Base-by-base conservation (phyloP, 2,888 invertebrate species). In the Koerneria pararmatus region DNA sequence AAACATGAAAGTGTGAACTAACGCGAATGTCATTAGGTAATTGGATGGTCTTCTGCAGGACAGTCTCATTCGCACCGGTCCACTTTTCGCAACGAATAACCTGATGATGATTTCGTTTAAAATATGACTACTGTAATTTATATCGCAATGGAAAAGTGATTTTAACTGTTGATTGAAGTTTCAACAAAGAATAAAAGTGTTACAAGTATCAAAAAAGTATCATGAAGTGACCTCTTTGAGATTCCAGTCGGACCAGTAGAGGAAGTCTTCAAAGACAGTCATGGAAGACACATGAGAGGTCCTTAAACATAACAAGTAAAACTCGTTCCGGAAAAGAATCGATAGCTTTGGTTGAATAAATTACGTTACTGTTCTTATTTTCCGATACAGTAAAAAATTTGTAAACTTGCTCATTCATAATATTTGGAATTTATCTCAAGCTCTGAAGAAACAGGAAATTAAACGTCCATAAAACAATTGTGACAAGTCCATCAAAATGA, bases 241-340 rank as follows among this genome's bases (percentile, higher is more conserved):
- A 84, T 97, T 97, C 97, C 98, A 98, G 84, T 98, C 98, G 0
- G 95, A 93, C 95, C 95, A 98, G 85, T 90, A 98, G 57, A 88
- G 80, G 77, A 88, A 89, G 79, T 95, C 94, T 80, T 95, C 97
- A 84, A 98, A 95, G 0, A 95, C 87, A 6, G 91, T 90, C 54
- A 98, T 86, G 0, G 95, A 95, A 80, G 95, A 95, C 0, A 95
- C 93, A 83, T 98, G 97, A 32, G 76, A 75, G 19, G 81, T 80
- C 22, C 78, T 63, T 37, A 53, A 63, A 19, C 31, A 31, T 41
- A 54, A n/a, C n/a, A n/a, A n/a, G n/a, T n/a, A n/a, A n/a, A n/a
- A n/a, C n/a, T n/a, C n/a, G n/a, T n/a, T n/a, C n/a, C n/a, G n/a
- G 11, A 78, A 19, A 67, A 67, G 0, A 92, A 92, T 0, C 90